Conservation (phyloP, 2,113 vertebrate genomes). For the Paratilapia polleni region DNA sequence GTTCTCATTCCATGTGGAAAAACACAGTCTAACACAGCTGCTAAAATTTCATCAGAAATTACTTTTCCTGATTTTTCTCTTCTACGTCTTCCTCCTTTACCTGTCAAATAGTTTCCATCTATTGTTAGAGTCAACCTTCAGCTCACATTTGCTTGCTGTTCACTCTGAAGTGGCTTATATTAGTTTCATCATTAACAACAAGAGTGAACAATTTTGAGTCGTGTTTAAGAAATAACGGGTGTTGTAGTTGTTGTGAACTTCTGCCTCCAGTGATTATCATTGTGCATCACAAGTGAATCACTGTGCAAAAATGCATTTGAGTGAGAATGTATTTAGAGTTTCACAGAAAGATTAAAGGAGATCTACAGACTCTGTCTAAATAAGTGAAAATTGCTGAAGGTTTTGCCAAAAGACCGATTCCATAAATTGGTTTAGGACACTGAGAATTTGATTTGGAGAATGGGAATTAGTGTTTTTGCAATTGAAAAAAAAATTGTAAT, state of each 20-base stretch:
- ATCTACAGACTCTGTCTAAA: no score
- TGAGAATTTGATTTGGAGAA: no score
- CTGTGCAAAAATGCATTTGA: background rate
- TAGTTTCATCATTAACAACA: background rate
- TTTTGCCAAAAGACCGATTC: background rate
- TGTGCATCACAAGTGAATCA: background rate
- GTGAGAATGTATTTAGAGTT: background rate
- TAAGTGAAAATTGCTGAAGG: no score
- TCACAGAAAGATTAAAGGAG: background rate
- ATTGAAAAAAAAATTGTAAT: no score
- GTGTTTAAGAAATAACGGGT: background rate
- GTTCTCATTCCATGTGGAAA: background rate
- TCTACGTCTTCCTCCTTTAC: background rate
- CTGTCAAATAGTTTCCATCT: background rate
- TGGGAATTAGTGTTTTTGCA: no score
- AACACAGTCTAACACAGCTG: background rate
- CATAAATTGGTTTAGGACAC: no score
- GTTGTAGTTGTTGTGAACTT: background rate
- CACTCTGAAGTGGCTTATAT: background rate
- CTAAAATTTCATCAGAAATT: background rate
- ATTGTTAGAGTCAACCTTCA: background rate
- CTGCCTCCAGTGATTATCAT: background rate
- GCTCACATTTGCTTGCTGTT: background rate
- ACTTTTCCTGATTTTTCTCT: background rate
- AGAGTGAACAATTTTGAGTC: background rate